Base-by-base conservation (phyloP, 2,888 invertebrate species). In the Eristalis pertinax region DNA sequence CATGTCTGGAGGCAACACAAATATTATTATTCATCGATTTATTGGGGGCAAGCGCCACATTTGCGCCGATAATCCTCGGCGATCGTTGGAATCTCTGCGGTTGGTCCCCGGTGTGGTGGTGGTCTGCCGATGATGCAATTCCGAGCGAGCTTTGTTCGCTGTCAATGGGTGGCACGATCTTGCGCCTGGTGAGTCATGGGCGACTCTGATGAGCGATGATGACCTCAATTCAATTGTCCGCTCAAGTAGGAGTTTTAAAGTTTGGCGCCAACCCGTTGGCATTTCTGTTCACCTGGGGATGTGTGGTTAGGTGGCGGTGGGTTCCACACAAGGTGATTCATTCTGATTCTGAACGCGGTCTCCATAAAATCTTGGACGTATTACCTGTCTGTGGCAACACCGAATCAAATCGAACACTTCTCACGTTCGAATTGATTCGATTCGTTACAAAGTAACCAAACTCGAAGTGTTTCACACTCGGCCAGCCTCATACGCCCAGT, bases 11-110 rank as follows among this genome's bases (percentile, higher is more conserved):
- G 70, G n/a, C 11, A 65, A 79, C 65, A 79, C 72, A 65, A 72
- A 72, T 79, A 72, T 65, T 65, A 74, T 74, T 70, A 72, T 70
- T 65, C 65, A 72, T 58, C 38, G 60, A 72, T 72, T 72, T 79
- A 79, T 72, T 72, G 41, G 41, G 50, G 50, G 50, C 50, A 50
- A 50, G 50, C 50, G 50, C 50, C 50, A 50, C 50, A 50, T 50
- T 19, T 19, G 50, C 5, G 43, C 19, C 50, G 50, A 19, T 19
- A 19, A 50, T 50, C 50, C 8, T 50, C 19, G 19, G 50, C 7
- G 50, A 50, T 7, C 50, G 19, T 8, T 50, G 50, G 50, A 19
- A 50, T 50, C 50, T n/a, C 50, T 50, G 50, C 19, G 50, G 50
- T 50, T 50, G 50, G 50, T 50, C 50, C 7, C 5, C 19, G 50